Evolutionary conservation across 2,113 vertebrate species (phyloP).

Genomic region (Melozone crissalis): DNA sequence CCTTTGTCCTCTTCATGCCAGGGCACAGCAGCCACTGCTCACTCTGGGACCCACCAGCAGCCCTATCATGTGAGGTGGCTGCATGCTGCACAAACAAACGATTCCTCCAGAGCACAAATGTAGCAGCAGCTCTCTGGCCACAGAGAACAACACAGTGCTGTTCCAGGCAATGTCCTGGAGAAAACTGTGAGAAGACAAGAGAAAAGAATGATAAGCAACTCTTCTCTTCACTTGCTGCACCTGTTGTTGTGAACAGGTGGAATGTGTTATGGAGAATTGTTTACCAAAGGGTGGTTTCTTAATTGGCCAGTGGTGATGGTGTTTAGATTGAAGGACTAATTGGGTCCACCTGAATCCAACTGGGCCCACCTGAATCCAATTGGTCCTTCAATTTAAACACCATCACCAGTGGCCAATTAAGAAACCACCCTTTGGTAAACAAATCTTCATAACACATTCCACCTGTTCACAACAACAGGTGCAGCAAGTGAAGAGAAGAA

Average conservation of each 20-base stretch:
- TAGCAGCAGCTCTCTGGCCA: background rate
- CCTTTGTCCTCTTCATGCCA: accelerated
- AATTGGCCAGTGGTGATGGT: too few species aligned
- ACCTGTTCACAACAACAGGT: background rate
- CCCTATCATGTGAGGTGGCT: accelerated
- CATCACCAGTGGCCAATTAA: background rate
- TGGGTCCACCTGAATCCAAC: too few species aligned
- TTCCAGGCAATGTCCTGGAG: background rate
- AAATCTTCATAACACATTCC: background rate
- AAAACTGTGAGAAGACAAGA: background rate
- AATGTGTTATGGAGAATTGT: too few species aligned
- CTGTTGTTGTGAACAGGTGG: too few species aligned
- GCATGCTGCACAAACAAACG: accelerated
- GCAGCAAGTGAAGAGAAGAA: background rate
- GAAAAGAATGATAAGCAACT: too few species aligned
- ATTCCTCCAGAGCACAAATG: background rate
- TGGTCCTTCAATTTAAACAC: background rate
- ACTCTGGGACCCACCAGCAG: background rate
- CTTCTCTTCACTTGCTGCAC: too few species aligned
- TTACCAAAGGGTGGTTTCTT: too few species aligned
- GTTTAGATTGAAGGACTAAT: too few species aligned
- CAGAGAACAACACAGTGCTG: background rate
- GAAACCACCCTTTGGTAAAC: background rate
- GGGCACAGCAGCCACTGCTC: background rate
- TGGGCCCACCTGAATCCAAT: too few species aligned